Conservation (phyloP, 2,113 vertebrate genomes). For the Lynx canadensis region DNA sequence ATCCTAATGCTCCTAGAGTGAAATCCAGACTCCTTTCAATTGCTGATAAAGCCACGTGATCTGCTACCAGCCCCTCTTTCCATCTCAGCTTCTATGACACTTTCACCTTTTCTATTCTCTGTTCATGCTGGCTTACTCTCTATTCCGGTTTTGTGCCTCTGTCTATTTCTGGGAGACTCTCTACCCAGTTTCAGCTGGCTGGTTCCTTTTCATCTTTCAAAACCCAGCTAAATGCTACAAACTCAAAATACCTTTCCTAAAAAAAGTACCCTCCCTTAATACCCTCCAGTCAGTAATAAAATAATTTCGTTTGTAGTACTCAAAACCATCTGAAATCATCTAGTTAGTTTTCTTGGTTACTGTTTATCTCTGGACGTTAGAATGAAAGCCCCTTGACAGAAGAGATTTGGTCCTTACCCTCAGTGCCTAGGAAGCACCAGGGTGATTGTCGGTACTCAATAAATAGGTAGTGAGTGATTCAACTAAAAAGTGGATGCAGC, state of each 20-base stretch:
- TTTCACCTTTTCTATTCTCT: not conserved
- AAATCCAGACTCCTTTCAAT: not conserved
- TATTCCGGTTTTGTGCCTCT: not conserved
- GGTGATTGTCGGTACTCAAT: not conserved
- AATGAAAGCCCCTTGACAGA: not conserved
- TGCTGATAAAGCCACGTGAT: not conserved
- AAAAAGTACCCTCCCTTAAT: not conserved
- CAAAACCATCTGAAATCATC: not conserved
- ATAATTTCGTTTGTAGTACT: not conserved
- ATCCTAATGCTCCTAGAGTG: not conserved
- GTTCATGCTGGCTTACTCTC: not conserved
- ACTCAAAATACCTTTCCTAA: not conserved
- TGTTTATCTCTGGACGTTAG: not conserved
- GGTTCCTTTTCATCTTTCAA: not conserved
- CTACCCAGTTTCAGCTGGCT: not conserved
- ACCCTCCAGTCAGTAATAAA: not conserved
- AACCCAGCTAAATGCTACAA: conserved; percentile 15
- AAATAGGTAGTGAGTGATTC: not conserved
- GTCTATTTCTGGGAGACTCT: not conserved
- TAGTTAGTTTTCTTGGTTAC: not conserved
- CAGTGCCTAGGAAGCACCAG: not conserved
- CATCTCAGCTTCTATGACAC: not conserved
- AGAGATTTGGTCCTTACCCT: not conserved
- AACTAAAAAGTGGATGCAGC: not conserved
- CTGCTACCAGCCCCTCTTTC: accelerated